Evolutionary conservation across 2,888 invertebrate genomes (phyloP), one percentile per base, ranked within the genome.

Genomic region (Alviniconcha strummeri): DNA sequence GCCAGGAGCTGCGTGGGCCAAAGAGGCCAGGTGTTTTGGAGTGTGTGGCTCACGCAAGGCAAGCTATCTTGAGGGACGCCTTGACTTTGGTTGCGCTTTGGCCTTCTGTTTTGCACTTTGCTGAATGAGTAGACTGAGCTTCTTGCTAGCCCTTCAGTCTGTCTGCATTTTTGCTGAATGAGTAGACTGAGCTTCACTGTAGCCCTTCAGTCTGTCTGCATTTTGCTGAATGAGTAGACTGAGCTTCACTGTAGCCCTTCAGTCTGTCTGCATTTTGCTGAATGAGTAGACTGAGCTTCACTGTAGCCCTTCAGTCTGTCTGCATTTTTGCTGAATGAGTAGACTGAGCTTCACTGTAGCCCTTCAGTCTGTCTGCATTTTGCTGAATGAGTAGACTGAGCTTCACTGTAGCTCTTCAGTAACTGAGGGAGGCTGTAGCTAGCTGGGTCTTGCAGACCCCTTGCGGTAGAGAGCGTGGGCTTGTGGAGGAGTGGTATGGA

Each of bases 21-120:
- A 81, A 72, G 72, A 81, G 81, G 57, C 19, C 19, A 56, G 64
- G n/a, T 82, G 82, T 75, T 82, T 77, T 82, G 82, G 82, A 77
- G 67, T 77, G 54, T 82, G 82, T 67, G 67, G 67, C 55, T 77
- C 77, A n/a, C n/a, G 69, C 64, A 76, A 82, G 82, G 82, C 82
- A 82, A 82, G 82, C 67, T 81, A 9, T 69, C 56, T 67, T 80
- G 54, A 69, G 69, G 67, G 80, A n/a, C 17, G 54, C 19, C 11
- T 36, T 36, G 36, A 36, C 36, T 36, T 36, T 71, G 11, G 36
- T 80, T 54, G 17, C 55, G n/a, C 36, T 55, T n/a, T 52, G 55
- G 54, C 69, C 64, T 54, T 69, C 64, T 80, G 13, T 0, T 8
- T 75, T n/a, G 8, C 9, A 3, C 13, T 57, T 3, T 75, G 36